Percentiles rank a stretch among this genome's conserved stretches.
phyloP scores from a whole-genome alignment of 2,888 invertebrate species.

The Aproaerema taeniolella region DNA sequence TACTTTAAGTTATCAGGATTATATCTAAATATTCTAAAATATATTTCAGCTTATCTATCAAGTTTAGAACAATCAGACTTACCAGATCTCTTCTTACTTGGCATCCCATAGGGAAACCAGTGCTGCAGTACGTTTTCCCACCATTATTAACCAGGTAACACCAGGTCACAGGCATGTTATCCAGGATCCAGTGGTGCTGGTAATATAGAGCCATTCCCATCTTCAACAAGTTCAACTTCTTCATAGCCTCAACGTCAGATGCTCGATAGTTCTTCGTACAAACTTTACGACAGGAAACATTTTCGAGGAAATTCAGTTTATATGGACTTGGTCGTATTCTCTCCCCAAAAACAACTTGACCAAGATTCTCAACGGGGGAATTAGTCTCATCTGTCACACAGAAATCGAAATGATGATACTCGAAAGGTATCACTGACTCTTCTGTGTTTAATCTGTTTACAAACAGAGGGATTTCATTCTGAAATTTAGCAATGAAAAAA shows the following conservation, averaged over 20 bases:
- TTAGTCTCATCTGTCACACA: slow-evolving; percentile 86
- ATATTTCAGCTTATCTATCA: too few relatives aligned
- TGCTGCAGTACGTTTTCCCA: slow-evolving; percentile 89
- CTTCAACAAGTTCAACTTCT: slow-evolving; percentile 88
- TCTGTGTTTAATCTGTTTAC: slow-evolving; percentile 99
- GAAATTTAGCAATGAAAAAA: slow-evolving; percentile 75
- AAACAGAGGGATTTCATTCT: slow-evolving; percentile 92
- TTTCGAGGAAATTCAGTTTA: slow-evolving; percentile 88
- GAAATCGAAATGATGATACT: slow-evolving; percentile 98
- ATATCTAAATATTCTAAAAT: too few relatives aligned
- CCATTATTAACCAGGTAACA: slow-evolving; percentile 89
- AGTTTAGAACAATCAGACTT: slow-evolving; percentile 24
- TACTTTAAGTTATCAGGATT: too few relatives aligned
- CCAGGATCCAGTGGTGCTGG: slow-evolving; percentile 99
- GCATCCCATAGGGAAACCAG: slow-evolving; percentile 99
- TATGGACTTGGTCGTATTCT: slow-evolving; percentile 97
- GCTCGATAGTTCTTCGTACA: slow-evolving; percentile 85
- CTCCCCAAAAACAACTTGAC: slow-evolving; percentile 99
- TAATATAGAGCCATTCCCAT: slow-evolving; percentile 97
- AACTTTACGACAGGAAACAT: slow-evolving; percentile 76
- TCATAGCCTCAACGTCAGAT: slow-evolving; percentile 79
- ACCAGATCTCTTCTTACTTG: slow-evolving; percentile 81
- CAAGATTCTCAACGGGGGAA: slow-evolving; percentile 97
- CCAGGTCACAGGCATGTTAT: slow-evolving; percentile 99
- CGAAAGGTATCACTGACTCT: slow-evolving; percentile 98